Evolutionary conservation across 2,113 vertebrate species (phyloP).

Genomic region (Micronycteris hirsuta): DNA sequence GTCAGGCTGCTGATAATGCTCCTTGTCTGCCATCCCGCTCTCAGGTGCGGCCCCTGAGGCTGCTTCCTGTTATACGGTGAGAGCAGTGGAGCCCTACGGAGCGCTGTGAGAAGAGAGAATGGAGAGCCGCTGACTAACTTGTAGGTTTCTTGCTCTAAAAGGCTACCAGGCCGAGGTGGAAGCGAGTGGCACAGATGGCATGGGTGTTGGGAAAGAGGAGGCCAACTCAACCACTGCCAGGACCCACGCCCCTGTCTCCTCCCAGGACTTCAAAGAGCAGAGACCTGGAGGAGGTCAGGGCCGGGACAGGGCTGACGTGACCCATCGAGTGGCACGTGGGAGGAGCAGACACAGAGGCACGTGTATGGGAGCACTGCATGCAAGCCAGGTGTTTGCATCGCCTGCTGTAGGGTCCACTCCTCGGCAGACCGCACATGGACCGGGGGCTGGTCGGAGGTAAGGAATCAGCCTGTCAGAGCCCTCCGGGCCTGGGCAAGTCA

Average conservation of each 20-base stretch:
- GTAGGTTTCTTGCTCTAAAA: neutral
- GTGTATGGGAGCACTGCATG: accelerated
- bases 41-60: neutral
- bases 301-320: accelerated
- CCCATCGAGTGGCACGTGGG: accelerated
- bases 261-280: accelerated
- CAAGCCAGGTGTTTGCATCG: accelerated
- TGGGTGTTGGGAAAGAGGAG: neutral
- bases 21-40: accelerated
- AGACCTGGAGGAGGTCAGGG: neutral
- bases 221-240: accelerated
- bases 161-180: neutral
- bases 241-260: no score
- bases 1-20: accelerated
- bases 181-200: accelerated
- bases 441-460: accelerated
- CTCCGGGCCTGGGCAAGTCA: no score
- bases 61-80: accelerated
- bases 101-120: neutral
- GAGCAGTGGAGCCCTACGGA: accelerated
- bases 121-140: no score
- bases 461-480: accelerated
- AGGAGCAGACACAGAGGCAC: neutral
- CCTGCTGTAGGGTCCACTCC: accelerated
- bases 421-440: accelerated